Evolutionary conservation across 2,113 vertebrate species (phyloP).

Genomic region (Prolemur simus): DNA sequence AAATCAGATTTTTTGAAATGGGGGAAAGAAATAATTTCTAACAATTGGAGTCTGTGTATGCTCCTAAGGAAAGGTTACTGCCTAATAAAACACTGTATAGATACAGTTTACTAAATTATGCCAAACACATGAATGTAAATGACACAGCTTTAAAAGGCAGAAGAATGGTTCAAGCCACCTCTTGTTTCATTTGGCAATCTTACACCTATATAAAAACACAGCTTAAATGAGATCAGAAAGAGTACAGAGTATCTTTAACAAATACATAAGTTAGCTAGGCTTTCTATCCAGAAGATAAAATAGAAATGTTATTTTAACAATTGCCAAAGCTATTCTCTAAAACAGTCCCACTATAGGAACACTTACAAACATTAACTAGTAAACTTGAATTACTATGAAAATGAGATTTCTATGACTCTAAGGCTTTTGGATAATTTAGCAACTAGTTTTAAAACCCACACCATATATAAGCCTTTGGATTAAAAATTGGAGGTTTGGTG

Average conservation of each 20-base stretch:
- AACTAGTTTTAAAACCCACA: constrained; percentile 9
- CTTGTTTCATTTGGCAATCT: background rate
- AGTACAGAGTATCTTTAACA: background rate
- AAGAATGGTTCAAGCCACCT: background rate
- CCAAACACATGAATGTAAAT: constrained; percentile 25
- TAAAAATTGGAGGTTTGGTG: background rate
- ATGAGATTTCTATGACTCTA: background rate
- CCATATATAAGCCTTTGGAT: background rate
- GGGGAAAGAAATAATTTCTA: background rate
- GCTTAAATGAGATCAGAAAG: background rate
- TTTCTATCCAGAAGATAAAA: background rate
- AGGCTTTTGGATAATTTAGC: background rate
- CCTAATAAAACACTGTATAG: background rate
- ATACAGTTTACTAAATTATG: constrained; percentile 2
- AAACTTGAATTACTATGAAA: background rate
- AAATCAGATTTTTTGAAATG: background rate
- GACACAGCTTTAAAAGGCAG: constrained; percentile 9
- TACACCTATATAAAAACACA: background rate
- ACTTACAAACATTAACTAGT: background rate
- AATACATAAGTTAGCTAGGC: background rate
- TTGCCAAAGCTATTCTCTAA: background rate
- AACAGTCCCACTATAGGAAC: background rate
- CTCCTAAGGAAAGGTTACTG: background rate
- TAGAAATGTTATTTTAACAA: background rate
- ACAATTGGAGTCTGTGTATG: background rate